phyloP scores from a whole-genome alignment of 2,113 vertebrate species.

The Cyphomyrus plagiostoma region DNA sequence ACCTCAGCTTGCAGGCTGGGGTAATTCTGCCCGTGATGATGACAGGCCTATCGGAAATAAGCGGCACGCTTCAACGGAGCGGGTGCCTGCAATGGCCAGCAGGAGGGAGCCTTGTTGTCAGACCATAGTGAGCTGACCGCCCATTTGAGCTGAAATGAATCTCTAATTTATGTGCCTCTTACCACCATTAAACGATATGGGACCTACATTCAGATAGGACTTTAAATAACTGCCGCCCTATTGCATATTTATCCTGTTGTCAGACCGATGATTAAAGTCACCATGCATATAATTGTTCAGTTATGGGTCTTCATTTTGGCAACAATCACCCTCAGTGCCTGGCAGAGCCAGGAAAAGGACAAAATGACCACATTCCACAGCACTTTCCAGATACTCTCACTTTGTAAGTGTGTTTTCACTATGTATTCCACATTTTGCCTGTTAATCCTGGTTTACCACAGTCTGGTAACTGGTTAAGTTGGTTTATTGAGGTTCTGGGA shows the following conservation, averaged over 20 bases:
- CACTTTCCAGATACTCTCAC: neutral
- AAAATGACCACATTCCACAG: neutral
- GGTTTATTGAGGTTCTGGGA: neutral
- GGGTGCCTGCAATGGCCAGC: constrained; percentile 12
- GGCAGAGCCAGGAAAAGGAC: neutral
- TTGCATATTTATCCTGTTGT: neutral
- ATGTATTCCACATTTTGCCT: neutral
- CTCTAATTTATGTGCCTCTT: neutral
- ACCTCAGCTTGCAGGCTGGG: constrained; percentile 5
- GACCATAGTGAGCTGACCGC: neutral
- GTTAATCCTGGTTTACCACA: neutral
- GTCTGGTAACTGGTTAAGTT: neutral
- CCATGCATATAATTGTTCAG: neutral
- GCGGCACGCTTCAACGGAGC: neutral
- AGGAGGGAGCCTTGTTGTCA: constrained; percentile 9
- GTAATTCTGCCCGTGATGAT: constrained; percentile 10
- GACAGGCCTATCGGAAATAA: neutral
- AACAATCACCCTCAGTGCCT: neutral
- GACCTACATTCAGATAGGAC: neutral
- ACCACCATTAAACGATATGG: neutral
- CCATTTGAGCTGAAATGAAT: neutral
- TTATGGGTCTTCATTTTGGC: neutral
- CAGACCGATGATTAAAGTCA: neutral
- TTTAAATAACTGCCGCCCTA: neutral
- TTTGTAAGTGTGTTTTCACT: neutral